Conservation (phyloP, 2,797 vertebrate species). For the Phataginus tricuspis region DNA sequence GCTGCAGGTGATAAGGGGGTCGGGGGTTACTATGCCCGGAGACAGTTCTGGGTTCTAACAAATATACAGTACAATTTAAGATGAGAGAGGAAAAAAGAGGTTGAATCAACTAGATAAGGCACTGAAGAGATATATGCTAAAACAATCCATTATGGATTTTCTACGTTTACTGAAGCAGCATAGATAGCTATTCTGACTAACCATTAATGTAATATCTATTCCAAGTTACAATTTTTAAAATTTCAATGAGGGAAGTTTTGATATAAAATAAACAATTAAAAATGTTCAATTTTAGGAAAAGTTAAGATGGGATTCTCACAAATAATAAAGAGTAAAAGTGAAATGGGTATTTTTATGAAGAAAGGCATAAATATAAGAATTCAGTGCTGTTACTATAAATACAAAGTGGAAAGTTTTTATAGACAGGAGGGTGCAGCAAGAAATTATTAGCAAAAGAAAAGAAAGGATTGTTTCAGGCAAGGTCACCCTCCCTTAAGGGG, state of each 20-base stretch:
- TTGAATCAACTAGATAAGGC: background rate
- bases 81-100: background rate
- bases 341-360: background rate
- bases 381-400: background rate
- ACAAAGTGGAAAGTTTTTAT: background rate
- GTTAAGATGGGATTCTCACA: background rate
- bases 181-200: background rate
- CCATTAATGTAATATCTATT: background rate
- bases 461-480: too few species aligned
- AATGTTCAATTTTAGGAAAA: background rate
- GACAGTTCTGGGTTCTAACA: too few species aligned
- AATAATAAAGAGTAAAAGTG: background rate
- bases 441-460: too few species aligned
- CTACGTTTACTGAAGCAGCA: background rate
- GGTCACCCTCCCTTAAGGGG: too few species aligned
- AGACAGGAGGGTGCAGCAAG: too few species aligned
- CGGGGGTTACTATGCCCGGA: too few species aligned
- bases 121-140: background rate
- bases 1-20: too few species aligned
- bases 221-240: constrained; percentile 26
- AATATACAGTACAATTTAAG: constrained; percentile 10
- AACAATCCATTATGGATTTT: background rate
- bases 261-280: constrained; percentile 23
- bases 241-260: background rate
- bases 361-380: background rate